A percentile compares a stretch with the other conserved stretches of the same genome.
These are phyloP conservation scores for Pangasius larnaudii DNA, from an alignment of 2,797 vertebrate genomes.

Conservation along the genomic window DNA sequence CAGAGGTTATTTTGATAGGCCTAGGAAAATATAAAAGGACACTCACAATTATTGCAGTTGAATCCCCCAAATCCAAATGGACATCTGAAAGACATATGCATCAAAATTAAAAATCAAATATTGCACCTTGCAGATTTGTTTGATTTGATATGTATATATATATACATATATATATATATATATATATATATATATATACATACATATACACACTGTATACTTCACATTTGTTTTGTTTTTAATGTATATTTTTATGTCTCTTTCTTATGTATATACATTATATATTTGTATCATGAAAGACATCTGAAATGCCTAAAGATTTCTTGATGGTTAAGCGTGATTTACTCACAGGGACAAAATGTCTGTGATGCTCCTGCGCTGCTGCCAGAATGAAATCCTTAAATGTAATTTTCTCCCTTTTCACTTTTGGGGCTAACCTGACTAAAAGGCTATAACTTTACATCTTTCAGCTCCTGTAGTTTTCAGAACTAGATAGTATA, in stretches of 20 bases:
- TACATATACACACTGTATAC: no score
- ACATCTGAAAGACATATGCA: conserved; percentile 78
- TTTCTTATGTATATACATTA: neutral
- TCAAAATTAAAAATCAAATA: neutral
- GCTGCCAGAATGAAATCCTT: neutral
- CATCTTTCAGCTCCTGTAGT: neutral
- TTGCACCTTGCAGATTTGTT: neutral
- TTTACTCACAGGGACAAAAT: neutral
- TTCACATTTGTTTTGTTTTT: neutral
- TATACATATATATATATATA: no score
- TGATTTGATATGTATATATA: no score
- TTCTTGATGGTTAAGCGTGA: neutral
- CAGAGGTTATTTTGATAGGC: neutral
- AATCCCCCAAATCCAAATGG: conserved; percentile 95
- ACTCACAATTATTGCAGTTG: conserved; percentile 97
- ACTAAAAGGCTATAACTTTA: neutral
- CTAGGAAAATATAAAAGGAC: neutral
- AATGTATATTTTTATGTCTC: neutral
- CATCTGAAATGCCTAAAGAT: neutral
- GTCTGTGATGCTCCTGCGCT: neutral
- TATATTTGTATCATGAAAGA: neutral
- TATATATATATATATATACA: no score
- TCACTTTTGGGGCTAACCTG: neutral
- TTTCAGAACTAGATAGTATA: neutral
- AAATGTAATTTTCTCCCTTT: neutral